A percentile compares a stretch with the other conserved stretches of the same genome.
phyloP scores from a whole-genome alignment of 2,113 vertebrate species.

The Microcebus ravelobensis region DNA sequence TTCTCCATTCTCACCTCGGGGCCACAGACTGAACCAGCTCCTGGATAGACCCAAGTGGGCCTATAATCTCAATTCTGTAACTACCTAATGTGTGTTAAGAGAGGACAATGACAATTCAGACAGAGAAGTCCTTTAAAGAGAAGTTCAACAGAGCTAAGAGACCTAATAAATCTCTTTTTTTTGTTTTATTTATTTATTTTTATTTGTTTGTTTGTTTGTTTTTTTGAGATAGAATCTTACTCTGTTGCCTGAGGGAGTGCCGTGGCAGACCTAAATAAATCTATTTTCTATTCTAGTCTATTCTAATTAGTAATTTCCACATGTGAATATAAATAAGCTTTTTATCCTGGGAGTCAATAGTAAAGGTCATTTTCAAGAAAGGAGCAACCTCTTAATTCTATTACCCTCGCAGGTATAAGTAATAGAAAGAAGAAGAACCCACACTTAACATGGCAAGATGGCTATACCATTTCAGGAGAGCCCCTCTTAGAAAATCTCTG shows the following conservation, averaged over 20 bases:
- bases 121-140: background rate
- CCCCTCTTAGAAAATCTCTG: conserved; percentile 68
- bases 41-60: background rate
- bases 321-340: conserved; percentile 8
- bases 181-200: background rate
- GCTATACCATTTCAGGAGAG: conserved; percentile 77
- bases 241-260: too few relatives aligned
- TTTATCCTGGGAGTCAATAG: background rate
- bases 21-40: background rate
- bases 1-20: background rate
- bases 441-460: background rate
- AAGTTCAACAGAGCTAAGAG: background rate
- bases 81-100: background rate
- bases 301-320: conserved; percentile 9
- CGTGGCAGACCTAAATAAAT: background rate
- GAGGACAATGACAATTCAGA: background rate
- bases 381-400: background rate
- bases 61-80: background rate
- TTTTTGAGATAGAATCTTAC: too few relatives aligned
- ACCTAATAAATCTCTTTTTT: background rate
- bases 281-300: background rate
- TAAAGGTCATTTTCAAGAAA: conserved; percentile 12
- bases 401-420: background rate
- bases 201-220: too few relatives aligned
- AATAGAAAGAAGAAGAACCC: background rate